phyloP scores from a whole-genome alignment of 2,797 vertebrate genomes.

The Acanthis flammea region DNA sequence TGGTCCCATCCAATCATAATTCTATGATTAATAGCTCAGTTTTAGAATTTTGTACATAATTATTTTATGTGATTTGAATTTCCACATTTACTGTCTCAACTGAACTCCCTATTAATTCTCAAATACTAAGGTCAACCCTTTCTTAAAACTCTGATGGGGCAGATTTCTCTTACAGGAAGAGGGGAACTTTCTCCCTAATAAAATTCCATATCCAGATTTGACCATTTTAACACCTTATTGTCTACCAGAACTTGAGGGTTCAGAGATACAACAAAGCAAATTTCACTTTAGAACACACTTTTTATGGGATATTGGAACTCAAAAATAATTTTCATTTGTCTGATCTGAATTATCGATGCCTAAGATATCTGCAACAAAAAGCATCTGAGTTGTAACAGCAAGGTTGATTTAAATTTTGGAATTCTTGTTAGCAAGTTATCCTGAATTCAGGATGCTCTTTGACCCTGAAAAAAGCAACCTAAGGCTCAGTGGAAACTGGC shows the following conservation, averaged over 20 bases:
- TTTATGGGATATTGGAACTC: background rate
- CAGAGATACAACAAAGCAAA: background rate
- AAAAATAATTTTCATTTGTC: background rate
- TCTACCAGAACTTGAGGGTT: background rate
- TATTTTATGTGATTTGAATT: background rate
- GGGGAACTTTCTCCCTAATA: background rate
- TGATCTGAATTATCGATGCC: background rate
- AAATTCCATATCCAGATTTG: background rate
- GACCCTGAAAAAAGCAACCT: background rate
- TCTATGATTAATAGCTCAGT: background rate
- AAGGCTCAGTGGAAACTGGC: background rate
- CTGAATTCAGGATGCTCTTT: background rate
- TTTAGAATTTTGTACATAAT: background rate
- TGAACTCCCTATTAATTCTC: background rate
- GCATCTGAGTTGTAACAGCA: fast-evolving
- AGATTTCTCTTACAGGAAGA: background rate
- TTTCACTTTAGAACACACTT: background rate
- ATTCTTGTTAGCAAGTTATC: background rate
- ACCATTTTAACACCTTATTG: background rate
- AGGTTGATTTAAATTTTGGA: background rate
- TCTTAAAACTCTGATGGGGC: background rate
- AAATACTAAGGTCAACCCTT: background rate
- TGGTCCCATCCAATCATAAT: background rate
- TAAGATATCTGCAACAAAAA: background rate
- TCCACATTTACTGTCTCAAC: background rate